Evolutionary conservation across 2,797 vertebrate species (phyloP), one percentile per base, ranked within the genome.

Genomic region (Sebastiscus albofasciatus): DNA sequence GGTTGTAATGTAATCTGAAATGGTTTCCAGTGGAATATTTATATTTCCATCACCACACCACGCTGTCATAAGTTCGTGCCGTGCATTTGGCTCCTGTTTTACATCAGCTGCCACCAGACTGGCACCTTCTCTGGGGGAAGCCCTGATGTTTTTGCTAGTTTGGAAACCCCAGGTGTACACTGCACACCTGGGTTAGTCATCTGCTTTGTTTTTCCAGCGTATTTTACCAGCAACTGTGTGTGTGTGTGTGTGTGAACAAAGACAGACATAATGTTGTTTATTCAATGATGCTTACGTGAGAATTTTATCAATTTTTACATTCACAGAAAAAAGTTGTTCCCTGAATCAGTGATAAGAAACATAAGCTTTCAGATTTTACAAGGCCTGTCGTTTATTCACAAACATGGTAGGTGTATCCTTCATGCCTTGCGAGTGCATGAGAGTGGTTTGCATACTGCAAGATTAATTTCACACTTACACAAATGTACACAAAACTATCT

Each of bases 281-380:
- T 85, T 10, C 62, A 5, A 66, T 52, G 12, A 34, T 75, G 29
- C 10, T 27, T 29, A 36, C 13, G 81, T 76, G 34, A 71, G 33
- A 82, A 82, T 76, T 90, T 52, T 93, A 46, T 94, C 68, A 69
- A 92, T 96, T 95, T 94, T 94, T 90, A 95, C 96, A 94, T 96
- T 97, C 91, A 81, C 97, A 99, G 99, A 97, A 98, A 94, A 96
- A 99, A 98, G 92, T 95, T 98, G 94, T 99, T 99, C 89, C 97
- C 98, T 0, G 99, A 99, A 87, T 99, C 99, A 92, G 97, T 97
- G 95, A 97, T 98, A 96, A 97, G 99, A 96, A 99, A 99, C 94
- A 99, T 99, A 95, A 97, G 97, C 97, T 99, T 97, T 97, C 99
- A 99, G 89, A 99, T 99, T 96, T 92, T 99, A 84, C 98, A 99